Evolutionary conservation across 1,140 invertebrate species (phyloP).

Genomic region (Aphidius gifuensis): DNA sequence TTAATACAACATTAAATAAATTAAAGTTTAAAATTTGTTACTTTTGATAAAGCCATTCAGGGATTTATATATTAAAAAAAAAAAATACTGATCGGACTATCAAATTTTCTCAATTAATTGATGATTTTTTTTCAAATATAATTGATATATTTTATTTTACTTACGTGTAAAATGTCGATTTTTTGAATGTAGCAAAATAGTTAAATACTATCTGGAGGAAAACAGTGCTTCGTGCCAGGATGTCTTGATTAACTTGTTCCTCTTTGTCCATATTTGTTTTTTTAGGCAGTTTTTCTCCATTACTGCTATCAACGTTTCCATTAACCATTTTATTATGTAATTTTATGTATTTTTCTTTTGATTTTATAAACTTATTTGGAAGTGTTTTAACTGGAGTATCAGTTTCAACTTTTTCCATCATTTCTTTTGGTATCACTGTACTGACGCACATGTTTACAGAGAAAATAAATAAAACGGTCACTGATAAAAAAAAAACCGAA

Average conservation of each 20-base stretch:
- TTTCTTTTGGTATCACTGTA: slow-evolving; percentile 27
- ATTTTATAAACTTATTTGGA: slow-evolving; percentile 28
- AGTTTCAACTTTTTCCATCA: not conserved
- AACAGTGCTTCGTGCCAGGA: slow-evolving; percentile 32
- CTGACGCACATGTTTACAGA: slow-evolving; percentile 41
- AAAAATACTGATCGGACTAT: not conserved
- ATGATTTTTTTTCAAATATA: not conserved
- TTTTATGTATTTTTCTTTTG: slow-evolving; percentile 44
- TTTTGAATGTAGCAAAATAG: slow-evolving; percentile 28
- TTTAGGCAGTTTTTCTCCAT: slow-evolving; percentile 19
- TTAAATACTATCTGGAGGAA: slow-evolving; percentile 28
- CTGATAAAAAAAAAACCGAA: too few relatives aligned
- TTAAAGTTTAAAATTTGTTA: too few relatives aligned
- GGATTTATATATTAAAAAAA: too few relatives aligned
- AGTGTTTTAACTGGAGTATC: slow-evolving; percentile 11
- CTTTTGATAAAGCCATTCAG: too few relatives aligned
- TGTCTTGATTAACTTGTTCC: slow-evolving; percentile 21
- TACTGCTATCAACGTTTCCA: slow-evolving; percentile 19
- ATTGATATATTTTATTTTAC: slow-evolving; percentile 8
- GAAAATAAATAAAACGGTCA: not conserved
- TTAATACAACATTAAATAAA: too few relatives aligned
- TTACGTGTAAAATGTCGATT: slow-evolving; percentile 31
- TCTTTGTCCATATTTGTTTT: not conserved
- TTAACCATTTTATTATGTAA: slow-evolving; percentile 39
- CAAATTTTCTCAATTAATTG: not conserved